These are phyloP conservation scores for Channa striata DNA, from an alignment of 2,797 vertebrate species.

Conservation along the genomic window DNA sequence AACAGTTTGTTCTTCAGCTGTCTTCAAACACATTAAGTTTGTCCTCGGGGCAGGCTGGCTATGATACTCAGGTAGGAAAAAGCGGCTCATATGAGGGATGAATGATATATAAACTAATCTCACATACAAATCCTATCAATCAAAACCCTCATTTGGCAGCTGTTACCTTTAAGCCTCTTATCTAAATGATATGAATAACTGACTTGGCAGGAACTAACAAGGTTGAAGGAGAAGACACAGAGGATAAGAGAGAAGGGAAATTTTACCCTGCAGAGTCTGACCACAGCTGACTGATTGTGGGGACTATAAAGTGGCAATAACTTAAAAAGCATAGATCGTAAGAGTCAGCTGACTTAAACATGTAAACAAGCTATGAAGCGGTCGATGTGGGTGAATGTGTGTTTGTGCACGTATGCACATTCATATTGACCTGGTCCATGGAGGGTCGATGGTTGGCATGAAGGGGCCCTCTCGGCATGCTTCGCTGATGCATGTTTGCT, in stretches of 20 bases:
- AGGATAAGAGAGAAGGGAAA: constrained; percentile 43
- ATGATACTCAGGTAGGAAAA: constrained; percentile 47
- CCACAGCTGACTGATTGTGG: constrained; percentile 59
- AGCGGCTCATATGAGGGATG: constrained; percentile 51
- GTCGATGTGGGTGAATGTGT: constrained; percentile 4
- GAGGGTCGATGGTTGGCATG: constrained; percentile 92
- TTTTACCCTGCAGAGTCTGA: constrained; percentile 53
- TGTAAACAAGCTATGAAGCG: constrained; percentile 18
- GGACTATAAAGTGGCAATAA: constrained; percentile 52
- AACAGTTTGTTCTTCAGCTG: constrained; percentile 52
- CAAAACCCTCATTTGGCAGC: constrained; percentile 75
- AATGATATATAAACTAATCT: constrained; percentile 74
- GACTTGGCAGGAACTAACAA: constrained; percentile 67
- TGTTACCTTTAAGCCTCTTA: constrained; percentile 67
- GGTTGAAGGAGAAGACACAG: constrained; percentile 50
- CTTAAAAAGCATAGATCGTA: background rate
- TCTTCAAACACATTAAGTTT: constrained; percentile 62
- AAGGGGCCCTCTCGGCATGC: constrained; percentile 80
- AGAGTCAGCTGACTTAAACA: too few species aligned
- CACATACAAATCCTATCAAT: constrained; percentile 72
- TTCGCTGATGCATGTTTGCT: constrained; percentile 89
- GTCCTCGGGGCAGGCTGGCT: constrained; percentile 63
- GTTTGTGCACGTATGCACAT: constrained; percentile 4
- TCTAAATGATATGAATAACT: constrained; percentile 72
- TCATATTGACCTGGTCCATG: constrained; percentile 91